Conservation (phyloP, 2,113 vertebrate species). For the Otus sunia region DNA sequence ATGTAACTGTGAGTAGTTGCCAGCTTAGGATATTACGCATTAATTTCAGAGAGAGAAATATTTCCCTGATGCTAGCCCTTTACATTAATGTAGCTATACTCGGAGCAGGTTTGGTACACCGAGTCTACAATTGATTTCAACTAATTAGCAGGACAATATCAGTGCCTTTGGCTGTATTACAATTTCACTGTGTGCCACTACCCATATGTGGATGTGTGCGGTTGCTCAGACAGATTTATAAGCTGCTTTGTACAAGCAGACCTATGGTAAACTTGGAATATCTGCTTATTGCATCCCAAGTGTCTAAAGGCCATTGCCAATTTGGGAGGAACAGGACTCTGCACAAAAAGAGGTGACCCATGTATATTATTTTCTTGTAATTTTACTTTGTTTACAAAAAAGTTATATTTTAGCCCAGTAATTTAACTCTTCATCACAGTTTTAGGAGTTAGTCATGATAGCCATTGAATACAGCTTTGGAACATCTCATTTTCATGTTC, state of each 20-base stretch:
- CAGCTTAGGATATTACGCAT: not conserved
- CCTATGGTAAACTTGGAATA: not conserved
- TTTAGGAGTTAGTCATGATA: not conserved
- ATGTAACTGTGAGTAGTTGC: not conserved
- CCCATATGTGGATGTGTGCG: not conserved
- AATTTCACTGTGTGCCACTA: not conserved
- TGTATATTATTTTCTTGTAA: not conserved
- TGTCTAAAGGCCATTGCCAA: not conserved
- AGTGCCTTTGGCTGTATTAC: not conserved
- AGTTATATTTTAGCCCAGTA: not conserved
- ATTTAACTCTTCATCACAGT: not conserved
- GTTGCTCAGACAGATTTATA: not conserved
- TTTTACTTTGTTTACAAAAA: not conserved
- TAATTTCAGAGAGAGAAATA: slow-evolving; percentile 16
- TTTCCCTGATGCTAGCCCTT: not conserved
- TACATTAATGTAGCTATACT: not conserved
- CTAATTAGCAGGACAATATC: slow-evolving; percentile 7
- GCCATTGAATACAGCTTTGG: not conserved
- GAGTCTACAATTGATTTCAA: not conserved
- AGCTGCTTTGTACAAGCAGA: not conserved
- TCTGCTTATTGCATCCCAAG: not conserved
- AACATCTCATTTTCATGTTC: not conserved
- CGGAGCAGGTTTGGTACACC: not conserved
- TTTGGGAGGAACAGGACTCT: not conserved
- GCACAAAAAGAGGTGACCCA: not conserved